Percentiles rank a stretch among this genome's conserved stretches.
phyloP scores from a whole-genome alignment of 2,888 invertebrate species.

The Agelastica alni region DNA sequence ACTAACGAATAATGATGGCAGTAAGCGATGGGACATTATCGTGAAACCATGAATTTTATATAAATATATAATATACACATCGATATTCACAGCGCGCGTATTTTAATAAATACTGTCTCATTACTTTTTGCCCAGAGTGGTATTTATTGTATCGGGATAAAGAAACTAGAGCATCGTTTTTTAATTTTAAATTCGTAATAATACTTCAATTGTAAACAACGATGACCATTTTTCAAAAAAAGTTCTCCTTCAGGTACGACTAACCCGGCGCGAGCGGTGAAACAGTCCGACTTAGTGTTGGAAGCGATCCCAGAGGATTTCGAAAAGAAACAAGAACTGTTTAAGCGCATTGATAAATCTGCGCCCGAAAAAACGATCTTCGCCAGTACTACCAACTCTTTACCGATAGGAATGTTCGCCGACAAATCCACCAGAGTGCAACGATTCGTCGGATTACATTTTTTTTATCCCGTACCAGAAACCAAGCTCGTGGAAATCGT shows the following conservation, averaged over 20 bases:
- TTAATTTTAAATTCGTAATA: no score
- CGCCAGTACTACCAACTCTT: constrained; percentile 14
- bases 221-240: no score
- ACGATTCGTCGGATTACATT: constrained; percentile 15
- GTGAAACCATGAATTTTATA: no score
- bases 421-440: constrained; percentile 4
- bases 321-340: constrained; percentile 9
- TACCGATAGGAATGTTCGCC: constrained; percentile 1
- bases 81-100: no score
- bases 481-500: constrained; percentile 17
- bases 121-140: no score
- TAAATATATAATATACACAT: no score
- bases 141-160: no score
- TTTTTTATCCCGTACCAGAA: constrained; percentile 9
- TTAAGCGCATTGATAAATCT: not conserved
- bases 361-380: constrained; percentile 7
- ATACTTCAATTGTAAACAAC: no score
- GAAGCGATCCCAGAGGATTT: constrained; percentile 13
- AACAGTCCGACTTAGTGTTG: constrained; percentile 5
- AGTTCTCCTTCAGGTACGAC: constrained; percentile 17
- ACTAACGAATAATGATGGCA: no score
- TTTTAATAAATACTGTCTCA: no score
- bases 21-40: no score
- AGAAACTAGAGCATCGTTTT: no score
- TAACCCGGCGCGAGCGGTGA: not conserved